phyloP scores from a whole-genome alignment of 2,797 vertebrate genomes.

The Decapterus maruadsi region DNA sequence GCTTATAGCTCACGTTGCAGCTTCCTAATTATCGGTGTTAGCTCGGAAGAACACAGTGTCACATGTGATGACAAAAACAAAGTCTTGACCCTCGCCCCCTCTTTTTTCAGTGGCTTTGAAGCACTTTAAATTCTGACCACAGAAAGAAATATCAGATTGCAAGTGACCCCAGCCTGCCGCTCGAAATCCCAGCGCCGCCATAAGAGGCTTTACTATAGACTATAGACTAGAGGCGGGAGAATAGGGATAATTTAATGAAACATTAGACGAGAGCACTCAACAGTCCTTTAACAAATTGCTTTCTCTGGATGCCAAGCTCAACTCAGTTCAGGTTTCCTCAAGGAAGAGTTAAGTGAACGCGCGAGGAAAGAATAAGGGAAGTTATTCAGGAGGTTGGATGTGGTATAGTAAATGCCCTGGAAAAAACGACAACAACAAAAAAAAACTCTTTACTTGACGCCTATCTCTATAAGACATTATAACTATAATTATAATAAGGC shows the following conservation, averaged over 20 bases:
- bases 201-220: constrained; percentile 81
- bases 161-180: constrained; percentile 63
- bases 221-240: constrained; percentile 71
- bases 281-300: constrained; percentile 83
- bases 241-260: constrained; percentile 86
- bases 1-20: constrained; percentile 11
- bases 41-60: constrained; percentile 35
- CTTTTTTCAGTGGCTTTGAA: constrained; percentile 31
- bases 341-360: constrained; percentile 57
- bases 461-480: too few relatives aligned
- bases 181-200: constrained; percentile 67
- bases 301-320: constrained; percentile 67
- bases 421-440: too few relatives aligned
- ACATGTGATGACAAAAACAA: constrained; percentile 51
- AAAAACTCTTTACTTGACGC: too few relatives aligned
- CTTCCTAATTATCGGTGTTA: constrained; percentile 32
- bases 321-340: constrained; percentile 64
- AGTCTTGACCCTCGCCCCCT: constrained; percentile 36
- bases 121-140: constrained; percentile 45
- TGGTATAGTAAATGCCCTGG: neutral
- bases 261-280: constrained; percentile 80
- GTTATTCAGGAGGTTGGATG: constrained; percentile 17
- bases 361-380: constrained; percentile 38
- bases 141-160: constrained; percentile 78
- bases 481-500: too few relatives aligned